Evolutionary conservation across 1,140 invertebrate genomes (phyloP), one percentile per base, ranked within the genome.

Genomic region (Caerostris extrusa): DNA sequence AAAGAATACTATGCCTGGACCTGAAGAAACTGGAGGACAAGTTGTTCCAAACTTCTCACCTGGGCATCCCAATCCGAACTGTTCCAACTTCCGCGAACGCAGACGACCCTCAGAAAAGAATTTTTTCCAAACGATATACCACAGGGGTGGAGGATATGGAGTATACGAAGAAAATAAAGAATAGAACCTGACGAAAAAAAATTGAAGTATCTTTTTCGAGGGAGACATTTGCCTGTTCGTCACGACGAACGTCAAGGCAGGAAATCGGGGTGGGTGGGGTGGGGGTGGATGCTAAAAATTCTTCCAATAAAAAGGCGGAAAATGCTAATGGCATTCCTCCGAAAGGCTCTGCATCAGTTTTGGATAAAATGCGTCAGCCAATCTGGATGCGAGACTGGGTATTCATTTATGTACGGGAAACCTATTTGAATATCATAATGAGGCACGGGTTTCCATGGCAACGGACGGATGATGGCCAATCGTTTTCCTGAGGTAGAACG

Each of bases 381-480:
- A 93, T 93, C 91, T 87, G 82, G 91, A 93, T 87, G 82, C 82
- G 81, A 53, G 82, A 69, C 67, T 71, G 91, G 91, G 91, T 60
- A 87, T 87, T 93, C 91, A 93, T 93, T 93, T 93, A 93, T 93
- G 82, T 87, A 93, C 91, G 34, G 61, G 55, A 93, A 58, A 83
- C 61, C 83, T 82, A 93, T 93, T 93, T 93, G 91, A 93, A 93
- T 93, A 93, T 93, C 91, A 93, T 93, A 93, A 93, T 93, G 91
- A 93, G 91, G 91, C 60, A 58, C 55, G 8, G 64, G 91, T 93
- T 57, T 19, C 83, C 81, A 93, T 93, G 91, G 91, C 58, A 71
- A 93, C 91, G 61, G 58, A 57, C 53, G 81, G 90, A 87, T 93
- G 91, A 93, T 83, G 83, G 91, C 91, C 91, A 93, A 93, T 93